phyloP scores from a whole-genome alignment of 2,888 invertebrate species.

The Drosophila ezoana region DNA sequence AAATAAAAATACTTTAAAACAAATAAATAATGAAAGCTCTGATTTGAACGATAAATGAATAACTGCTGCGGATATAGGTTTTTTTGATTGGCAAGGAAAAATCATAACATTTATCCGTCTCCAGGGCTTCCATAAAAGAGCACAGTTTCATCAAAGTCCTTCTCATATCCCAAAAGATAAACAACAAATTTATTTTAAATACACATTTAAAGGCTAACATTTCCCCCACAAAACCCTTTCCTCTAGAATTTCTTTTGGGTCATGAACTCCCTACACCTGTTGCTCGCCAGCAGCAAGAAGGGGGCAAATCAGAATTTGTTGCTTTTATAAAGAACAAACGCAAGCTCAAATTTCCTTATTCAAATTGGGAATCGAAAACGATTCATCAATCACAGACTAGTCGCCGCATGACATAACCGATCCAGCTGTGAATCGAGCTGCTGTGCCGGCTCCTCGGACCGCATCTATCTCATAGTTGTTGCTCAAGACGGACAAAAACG shows the following conservation, averaged over 20 bases:
- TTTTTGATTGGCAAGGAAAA: too few relatives aligned
- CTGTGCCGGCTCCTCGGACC: constrained; percentile 15
- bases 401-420: constrained; percentile 71
- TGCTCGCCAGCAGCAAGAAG: neutral
- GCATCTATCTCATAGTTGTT: constrained; percentile 20
- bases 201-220: too few relatives aligned
- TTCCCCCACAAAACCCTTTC: too few relatives aligned
- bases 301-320: constrained; percentile 21
- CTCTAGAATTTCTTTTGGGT: neutral
- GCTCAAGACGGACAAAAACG: constrained; percentile 11
- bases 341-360: constrained; percentile 18
- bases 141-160: too few relatives aligned
- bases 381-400: constrained; percentile 65
- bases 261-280: constrained; percentile 21
- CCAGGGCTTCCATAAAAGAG: too few relatives aligned
- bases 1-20: neutral
- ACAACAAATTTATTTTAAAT: too few relatives aligned
- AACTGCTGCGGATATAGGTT: too few relatives aligned
- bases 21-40: neutral
- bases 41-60: too few relatives aligned
- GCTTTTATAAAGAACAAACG: constrained; percentile 3
- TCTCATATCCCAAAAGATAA: too few relatives aligned
- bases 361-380: constrained; percentile 11
- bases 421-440: constrained; percentile 67
- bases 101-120: too few relatives aligned